Evolutionary conservation across 2,888 invertebrate species (phyloP), one percentile per base, ranked within the genome.

Genomic region (Balanococcus diminutus): DNA sequence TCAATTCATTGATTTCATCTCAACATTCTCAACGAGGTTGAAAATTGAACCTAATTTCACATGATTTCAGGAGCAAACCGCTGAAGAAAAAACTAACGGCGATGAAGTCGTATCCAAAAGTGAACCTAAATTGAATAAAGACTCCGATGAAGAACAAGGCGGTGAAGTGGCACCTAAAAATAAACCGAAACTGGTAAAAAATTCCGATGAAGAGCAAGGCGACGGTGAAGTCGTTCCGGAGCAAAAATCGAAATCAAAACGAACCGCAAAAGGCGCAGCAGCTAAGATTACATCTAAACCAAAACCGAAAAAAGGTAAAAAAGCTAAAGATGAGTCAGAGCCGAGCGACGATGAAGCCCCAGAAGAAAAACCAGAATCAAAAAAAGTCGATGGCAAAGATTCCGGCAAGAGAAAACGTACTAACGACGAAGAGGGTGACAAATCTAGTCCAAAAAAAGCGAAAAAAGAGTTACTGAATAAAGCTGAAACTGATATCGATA

Each of bases 401-500:
- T 81, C 81, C 3, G 46, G 46, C 0, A 81, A 81, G 16, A 22
- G 81, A 28, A 81, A 81, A 42, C 46, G 81, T 46, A 6, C 42
- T 0, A 9, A 2, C 4, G 28, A 81, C 28, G 81, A 81, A 19
- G 81, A 42, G 4, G 36, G 14, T 19, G 14, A 42, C 0, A 16
- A n/a, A n/a, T n/a, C 81, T 2, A 25, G n/a, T 25, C 82, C 25
- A 46, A 87, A 86, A 86, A 86, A 42, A 39, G 4, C 83, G 19
- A 56, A 83, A 19, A 56, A 83, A 14, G 25, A 51, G 5, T 5
- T 84, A 22, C 14, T 86, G 32, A 87, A 87, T 32, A 81, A 84
- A 42, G 84, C n/a, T 11, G 86, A 87, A n/a, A 85, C 83, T 31
- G 87, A 87, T 85, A 39, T 87, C 2, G 81, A 81, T 31, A n/a